These are phyloP conservation scores for Ectropis crepuscularia DNA, from an alignment of 2,888 invertebrate species.

Conservation along the genomic window DNA sequence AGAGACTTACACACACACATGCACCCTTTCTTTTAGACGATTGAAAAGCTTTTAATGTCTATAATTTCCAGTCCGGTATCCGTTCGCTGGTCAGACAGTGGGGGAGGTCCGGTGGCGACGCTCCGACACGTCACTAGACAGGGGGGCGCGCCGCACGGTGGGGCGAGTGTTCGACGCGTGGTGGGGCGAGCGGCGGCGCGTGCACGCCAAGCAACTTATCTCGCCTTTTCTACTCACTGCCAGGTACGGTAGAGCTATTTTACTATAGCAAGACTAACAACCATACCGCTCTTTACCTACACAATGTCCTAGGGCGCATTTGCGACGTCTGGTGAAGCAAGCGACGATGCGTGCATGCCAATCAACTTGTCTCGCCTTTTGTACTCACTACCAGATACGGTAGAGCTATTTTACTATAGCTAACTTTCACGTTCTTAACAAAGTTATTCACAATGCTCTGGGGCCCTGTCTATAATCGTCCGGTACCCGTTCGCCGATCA, in stretches of 20 bases:
- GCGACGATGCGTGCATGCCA: constrained; percentile 58
- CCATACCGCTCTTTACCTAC: neutral
- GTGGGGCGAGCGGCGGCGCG: constrained; percentile 75
- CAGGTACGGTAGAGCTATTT: constrained; percentile 46
- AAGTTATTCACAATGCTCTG: too few relatives aligned
- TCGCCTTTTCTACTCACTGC: constrained; percentile 62
- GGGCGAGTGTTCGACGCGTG: constrained; percentile 73
- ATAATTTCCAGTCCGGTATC: constrained; percentile 63
- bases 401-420: neutral
- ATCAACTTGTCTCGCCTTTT: constrained; percentile 65
- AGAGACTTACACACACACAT: too few relatives aligned
- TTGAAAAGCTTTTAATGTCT: neutral
- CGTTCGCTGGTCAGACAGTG: constrained; percentile 76
- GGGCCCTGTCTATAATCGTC: too few relatives aligned
- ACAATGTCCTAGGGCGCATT: constrained; percentile 62
- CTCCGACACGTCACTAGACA: constrained; percentile 54
- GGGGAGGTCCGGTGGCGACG: constrained; percentile 74
- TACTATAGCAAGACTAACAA: too few relatives aligned
- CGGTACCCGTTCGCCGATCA: constrained; percentile 76
- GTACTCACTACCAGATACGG: constrained; percentile 58
- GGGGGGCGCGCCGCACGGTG: constrained; percentile 61
- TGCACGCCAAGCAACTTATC: constrained; percentile 59
- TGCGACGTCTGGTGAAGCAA: constrained; percentile 81
- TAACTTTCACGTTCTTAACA: too few relatives aligned
- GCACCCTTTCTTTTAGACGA: too few relatives aligned